Conservation (phyloP, 2,888 invertebrate species). For the Neoascia interrupta region DNA sequence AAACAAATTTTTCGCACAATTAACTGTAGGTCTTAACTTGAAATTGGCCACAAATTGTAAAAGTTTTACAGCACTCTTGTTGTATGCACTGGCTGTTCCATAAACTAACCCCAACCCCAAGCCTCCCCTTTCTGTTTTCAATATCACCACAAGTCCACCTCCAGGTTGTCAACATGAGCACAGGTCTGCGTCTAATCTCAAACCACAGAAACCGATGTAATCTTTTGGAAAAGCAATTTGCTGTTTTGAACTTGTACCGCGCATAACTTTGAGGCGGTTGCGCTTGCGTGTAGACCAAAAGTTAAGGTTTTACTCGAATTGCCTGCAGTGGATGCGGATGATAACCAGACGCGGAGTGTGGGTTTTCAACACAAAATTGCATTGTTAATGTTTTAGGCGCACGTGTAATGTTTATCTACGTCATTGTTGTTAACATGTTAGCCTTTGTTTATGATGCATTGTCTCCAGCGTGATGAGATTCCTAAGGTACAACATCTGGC, state of each 20-base stretch:
- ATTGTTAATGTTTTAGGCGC: conserved; percentile 34
- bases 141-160: conserved; percentile 33
- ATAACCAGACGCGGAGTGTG: conserved; percentile 15
- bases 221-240: conserved; percentile 46
- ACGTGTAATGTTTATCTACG: conserved; percentile 45
- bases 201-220: conserved; percentile 46
- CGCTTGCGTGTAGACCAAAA: too few species aligned
- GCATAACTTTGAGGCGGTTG: conserved; percentile 43
- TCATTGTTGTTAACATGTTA: conserved; percentile 59
- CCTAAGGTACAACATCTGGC: conserved; percentile 43
- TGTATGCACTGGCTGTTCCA: too few species aligned
- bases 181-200: conserved; percentile 4
- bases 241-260: conserved; percentile 58
- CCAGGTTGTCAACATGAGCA: conserved; percentile 47
- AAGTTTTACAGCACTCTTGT: too few species aligned
- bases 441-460: conserved; percentile 64
- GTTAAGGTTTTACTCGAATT: too few species aligned
- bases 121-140: conserved; percentile 49
- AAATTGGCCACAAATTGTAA: conserved; percentile 1
- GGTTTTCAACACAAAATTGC: conserved; percentile 42
- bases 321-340: too few species aligned
- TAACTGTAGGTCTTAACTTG: conserved; percentile 19
- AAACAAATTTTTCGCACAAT: conserved; percentile 54
- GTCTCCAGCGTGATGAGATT: conserved; percentile 39
- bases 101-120: too few species aligned